Evolutionary conservation across 37 sponge, comb jelly and placozoan species (phyloP).

Genomic region (Oscarella lobularis): DNA sequence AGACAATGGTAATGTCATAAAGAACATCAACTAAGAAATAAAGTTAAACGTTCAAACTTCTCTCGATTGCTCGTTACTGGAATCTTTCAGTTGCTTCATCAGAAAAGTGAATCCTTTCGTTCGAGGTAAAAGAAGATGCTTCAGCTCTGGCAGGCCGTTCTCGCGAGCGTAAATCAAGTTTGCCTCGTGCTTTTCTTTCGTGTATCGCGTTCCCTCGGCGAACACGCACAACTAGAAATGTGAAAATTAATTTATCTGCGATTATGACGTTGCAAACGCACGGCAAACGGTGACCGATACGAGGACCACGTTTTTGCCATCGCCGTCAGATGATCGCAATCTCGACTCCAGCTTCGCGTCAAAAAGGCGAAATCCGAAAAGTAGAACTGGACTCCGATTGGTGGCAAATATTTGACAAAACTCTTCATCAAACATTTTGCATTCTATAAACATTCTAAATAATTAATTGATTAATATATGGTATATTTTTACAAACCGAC

Average conservation of each 20-base stretch:
- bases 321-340: background rate
- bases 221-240: constrained; percentile 16
- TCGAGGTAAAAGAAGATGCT: constrained; percentile 58
- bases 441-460: background rate
- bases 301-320: background rate
- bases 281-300: background rate
- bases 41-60: no score
- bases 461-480: background rate
- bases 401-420: constrained; percentile 11
- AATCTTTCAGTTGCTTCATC: constrained; percentile 16
- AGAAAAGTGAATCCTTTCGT: constrained; percentile 61
- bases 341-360: background rate
- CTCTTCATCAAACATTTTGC: constrained; percentile 12
- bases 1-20: background rate
- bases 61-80: no score
- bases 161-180: constrained; percentile 36
- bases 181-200: constrained; percentile 36
- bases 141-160: constrained; percentile 35
- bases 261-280: background rate
- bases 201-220: constrained; percentile 59
- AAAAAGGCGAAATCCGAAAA: constrained; percentile 11
- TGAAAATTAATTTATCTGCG: background rate
- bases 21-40: background rate
- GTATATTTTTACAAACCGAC: constrained; percentile 23
- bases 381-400: constrained; percentile 8